A percentile compares a stretch with the other conserved stretches of the same genome.
These are phyloP conservation scores for Cremastinae sp. DNA, from an alignment of 2,888 invertebrate species.

Conservation along the genomic window DNA sequence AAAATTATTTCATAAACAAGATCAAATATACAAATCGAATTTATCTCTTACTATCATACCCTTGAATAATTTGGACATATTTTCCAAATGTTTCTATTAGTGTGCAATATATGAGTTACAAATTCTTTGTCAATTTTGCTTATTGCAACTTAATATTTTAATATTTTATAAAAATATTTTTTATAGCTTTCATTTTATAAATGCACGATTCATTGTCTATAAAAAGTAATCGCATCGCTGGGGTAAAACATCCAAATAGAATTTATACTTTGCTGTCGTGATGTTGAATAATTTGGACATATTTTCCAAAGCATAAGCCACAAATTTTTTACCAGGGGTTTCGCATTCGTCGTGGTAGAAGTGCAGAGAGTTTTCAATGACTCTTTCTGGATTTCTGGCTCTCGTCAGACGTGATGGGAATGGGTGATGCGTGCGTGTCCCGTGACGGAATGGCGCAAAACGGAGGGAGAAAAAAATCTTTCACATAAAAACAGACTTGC, in stretches of 20 bases:
- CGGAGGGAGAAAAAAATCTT: not conserved
- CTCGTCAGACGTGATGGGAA: constrained; percentile 44
- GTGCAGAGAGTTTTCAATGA: constrained; percentile 35
- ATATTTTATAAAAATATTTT: no score
- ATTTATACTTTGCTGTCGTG: not conserved
- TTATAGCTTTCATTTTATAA: not conserved
- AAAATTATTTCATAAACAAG: no score
- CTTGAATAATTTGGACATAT: no score
- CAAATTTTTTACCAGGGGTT: not conserved
- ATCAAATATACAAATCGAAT: no score
- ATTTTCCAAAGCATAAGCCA: constrained; percentile 3
- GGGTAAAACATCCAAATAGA: no score
- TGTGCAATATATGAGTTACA: no score
- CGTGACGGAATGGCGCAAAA: not conserved
- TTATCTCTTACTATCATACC: no score
- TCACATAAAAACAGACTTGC: constrained; percentile 39
- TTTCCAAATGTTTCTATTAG: no score
- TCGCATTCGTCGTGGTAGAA: constrained; percentile 11
- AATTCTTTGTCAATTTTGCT: no score
- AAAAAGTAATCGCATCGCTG: not conserved
- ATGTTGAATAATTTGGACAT: not conserved
- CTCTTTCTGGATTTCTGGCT: constrained; percentile 36
- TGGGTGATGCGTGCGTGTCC: constrained; percentile 40
- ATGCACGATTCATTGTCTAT: not conserved
- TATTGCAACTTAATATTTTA: no score